These are phyloP conservation scores for Calonectris borealis DNA, from an alignment of 2,113 vertebrate genomes.

Conservation along the genomic window DNA sequence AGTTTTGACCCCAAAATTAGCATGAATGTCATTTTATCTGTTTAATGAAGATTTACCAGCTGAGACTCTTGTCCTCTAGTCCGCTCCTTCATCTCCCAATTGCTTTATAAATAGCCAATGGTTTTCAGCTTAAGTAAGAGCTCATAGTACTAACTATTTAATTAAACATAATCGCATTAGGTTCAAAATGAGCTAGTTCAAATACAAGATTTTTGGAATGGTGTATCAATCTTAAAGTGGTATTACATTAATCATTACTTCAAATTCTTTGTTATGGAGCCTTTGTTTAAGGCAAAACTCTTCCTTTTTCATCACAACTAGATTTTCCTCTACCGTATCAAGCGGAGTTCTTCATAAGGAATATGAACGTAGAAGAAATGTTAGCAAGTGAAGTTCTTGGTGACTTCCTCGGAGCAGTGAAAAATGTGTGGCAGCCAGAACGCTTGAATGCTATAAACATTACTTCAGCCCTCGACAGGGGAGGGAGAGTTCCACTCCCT, in stretches of 20 bases:
- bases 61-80: neutral
- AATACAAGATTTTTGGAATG: neutral
- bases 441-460: conserved; percentile 97
- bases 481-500: conserved; percentile 92
- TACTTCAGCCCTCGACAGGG: conserved; percentile 93
- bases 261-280: neutral
- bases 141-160: neutral
- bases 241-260: neutral
- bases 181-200: neutral
- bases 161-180: neutral
- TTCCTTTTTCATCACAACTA: conserved; percentile 55
- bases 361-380: conserved; percentile 99
- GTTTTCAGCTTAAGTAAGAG: neutral
- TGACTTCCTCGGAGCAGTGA: conserved; percentile 95
- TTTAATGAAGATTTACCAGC: neutral
- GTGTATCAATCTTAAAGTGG: neutral
- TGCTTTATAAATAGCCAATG: neutral
- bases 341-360: conserved; percentile 97
- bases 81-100: neutral
- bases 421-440: conserved; percentile 97
- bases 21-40: neutral
- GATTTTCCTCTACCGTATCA: conserved; percentile 94
- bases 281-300: conserved; percentile 4
- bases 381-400: conserved; percentile 96
- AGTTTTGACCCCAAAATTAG: neutral